Base-by-base conservation (phyloP, 2,888 invertebrate genomes). In the Rugalucina vietnamica region DNA sequence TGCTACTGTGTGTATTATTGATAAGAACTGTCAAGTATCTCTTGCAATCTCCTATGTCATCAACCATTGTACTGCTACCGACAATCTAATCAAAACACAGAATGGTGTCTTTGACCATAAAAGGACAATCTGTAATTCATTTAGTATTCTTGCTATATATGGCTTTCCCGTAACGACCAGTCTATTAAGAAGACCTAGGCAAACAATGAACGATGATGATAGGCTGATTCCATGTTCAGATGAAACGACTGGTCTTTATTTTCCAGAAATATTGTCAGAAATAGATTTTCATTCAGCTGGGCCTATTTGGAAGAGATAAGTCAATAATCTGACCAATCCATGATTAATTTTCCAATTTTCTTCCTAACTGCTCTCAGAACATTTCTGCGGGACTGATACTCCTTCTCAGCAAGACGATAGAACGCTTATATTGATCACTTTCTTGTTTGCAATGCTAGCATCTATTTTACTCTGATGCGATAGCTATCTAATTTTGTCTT, bases 281-380 rank as follows among this genome's bases (percentile, higher is more conserved):
- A 43, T 18, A 43, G 8, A 43, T 43, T 43, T 43, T 43, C 18
- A 43, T 43, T 43, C 8, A 12, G 43, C 43, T 8, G 8, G 18
- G 43, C 43, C 43, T 43, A 65, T 65, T 65, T 65, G 21, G 65
- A 32, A 72, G 57, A 75, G 78, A 81, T 76, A 79, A 84, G 84
- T 86, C 86, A 77, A 86, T 86, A 86, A 65, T 84, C 65, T 82
- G 74, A 79, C 82, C 81, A 77, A 81, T 60, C 84, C 57, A 77
- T 82, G 86, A 86, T 86, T 86, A 86, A 84, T 86, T 84, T 84
- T 76, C 86, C 84, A 81, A 86, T 86, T 86, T 84, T 84, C 79
- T 65, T 69, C 75, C 75, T 65, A 21, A 76, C 49, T 79, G 50
- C 49, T 79, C 86, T 32, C 86, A 37, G 76, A 84, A 76, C 79